Conservation (phyloP, 2,888 invertebrate species). For the Trissolcus japonicus region DNA sequence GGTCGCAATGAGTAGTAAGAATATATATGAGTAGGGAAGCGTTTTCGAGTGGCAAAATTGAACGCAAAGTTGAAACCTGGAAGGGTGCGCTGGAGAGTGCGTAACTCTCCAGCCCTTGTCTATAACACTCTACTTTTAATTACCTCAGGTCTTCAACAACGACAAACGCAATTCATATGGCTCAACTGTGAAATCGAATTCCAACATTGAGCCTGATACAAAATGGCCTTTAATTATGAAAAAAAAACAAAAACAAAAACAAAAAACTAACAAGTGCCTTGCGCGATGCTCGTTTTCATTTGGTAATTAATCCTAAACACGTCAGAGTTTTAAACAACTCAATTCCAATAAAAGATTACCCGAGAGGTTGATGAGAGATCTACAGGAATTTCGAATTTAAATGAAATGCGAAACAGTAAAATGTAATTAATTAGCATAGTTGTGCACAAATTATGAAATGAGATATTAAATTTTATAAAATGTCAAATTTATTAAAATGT, state of each 20-base stretch:
- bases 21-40: slow-evolving; percentile 56
- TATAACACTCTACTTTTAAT: slow-evolving; percentile 48
- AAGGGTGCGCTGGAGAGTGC: slow-evolving; percentile 37
- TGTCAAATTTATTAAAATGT: too few relatives aligned
- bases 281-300: slow-evolving; percentile 8
- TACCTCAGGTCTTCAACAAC: slow-evolving; percentile 25
- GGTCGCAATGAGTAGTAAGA: slow-evolving; percentile 61
- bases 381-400: too few relatives aligned
- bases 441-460: too few relatives aligned
- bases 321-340: slow-evolving; percentile 5
- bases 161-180: slow-evolving; percentile 44
- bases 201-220: slow-evolving; percentile 24
- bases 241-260: slow-evolving; percentile 18
- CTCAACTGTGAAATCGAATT: slow-evolving; percentile 36
- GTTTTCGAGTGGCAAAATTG: slow-evolving; percentile 59
- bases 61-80: slow-evolving; percentile 55
- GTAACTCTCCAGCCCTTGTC: slow-evolving; percentile 24
- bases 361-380: too few relatives aligned
- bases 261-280: slow-evolving; percentile 16
- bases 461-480: too few relatives aligned
- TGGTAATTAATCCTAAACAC: neutral
- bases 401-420: too few relatives aligned
- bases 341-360: neutral
- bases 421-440: too few relatives aligned
- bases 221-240: slow-evolving; percentile 36